Percentiles rank a stretch among this genome's conserved stretches.
These are phyloP conservation scores for Saturnia japonica DNA, from an alignment of 2,888 invertebrate species.

Conservation along the genomic window DNA sequence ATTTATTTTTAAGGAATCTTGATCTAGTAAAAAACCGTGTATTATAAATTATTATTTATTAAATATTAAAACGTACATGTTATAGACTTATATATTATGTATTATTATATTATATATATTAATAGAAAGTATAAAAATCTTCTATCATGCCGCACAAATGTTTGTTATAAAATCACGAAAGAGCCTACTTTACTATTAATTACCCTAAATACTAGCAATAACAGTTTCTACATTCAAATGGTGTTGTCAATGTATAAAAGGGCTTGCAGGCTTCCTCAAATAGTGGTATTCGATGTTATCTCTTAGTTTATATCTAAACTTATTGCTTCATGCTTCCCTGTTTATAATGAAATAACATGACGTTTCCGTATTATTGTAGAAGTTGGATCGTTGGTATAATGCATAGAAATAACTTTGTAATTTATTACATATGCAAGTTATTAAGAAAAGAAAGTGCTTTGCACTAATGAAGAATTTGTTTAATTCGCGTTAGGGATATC, in stretches of 20 bases:
- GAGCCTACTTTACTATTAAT: conserved; percentile 4
- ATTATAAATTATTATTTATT: no score
- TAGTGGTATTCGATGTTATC: conserved; percentile 68
- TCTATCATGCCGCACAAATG: background rate
- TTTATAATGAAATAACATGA: conserved; percentile 10
- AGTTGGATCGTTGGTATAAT: conserved; percentile 1
- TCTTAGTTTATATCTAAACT: conserved; percentile 73
- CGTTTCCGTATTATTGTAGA: conserved; percentile 14
- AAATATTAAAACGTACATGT: no score
- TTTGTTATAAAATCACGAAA: background rate
- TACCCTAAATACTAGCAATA: conserved; percentile 17
- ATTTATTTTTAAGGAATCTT: no score
- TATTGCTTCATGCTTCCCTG: conserved; percentile 41
- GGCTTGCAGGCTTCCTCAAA: conserved; percentile 64
- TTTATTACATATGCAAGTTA: background rate
- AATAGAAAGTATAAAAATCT: background rate
- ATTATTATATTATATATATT: no score
- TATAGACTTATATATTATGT: no score
- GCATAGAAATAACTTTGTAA: conserved; percentile 1
- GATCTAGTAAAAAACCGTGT: no score
- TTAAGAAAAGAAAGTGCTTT: background rate
- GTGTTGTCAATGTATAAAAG: conserved; percentile 44
- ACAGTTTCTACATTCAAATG: conserved; percentile 18
- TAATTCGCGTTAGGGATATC: background rate
- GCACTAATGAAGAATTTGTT: background rate